Evolutionary conservation across 2,888 invertebrate species (phyloP), one percentile per base, ranked within the genome.

Genomic region (Melipona beecheii): DNA sequence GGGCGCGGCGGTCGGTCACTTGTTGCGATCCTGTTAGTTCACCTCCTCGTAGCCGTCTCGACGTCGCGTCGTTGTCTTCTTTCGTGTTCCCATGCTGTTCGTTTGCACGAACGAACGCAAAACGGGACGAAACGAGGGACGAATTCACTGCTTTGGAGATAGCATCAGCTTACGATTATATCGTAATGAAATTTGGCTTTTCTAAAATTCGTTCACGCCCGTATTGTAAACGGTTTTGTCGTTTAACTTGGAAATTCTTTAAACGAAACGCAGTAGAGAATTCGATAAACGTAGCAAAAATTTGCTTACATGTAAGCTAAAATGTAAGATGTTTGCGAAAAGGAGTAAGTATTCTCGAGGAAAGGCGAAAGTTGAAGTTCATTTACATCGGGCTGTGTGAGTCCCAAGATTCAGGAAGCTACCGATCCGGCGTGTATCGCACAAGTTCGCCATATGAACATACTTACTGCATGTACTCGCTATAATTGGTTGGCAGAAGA

Each of bases 11-110:
- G 88, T 90, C 90, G 91, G 92, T 93, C 92, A 93, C 93, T 93
- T 93, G 93, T 93, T 93, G 93, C 93, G 92, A 93, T 93, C 91
- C 93, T 93, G 93, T 92, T 92, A 92, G 90, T 93, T 93, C 93
- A 92, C 93, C 93, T 93, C 91, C 90, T 90, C 90, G 87, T 86
- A 87, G 81, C 83, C 86, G 86, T 79, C 84, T 89, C 88, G 64
- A 73, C 81, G 86, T 81, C 75, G 76, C 72, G 56, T 79, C 27
- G 24, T 69, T 50, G 56, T 72, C 76, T 83, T 79, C 81, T 72
- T 81, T 81, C 83, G 60, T 68, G 62, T 21, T 75, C 69, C 52
- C 66, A 64, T 80, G 65, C 64, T 64, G 66, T 58, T 76, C 71
- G 58, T 52, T 74, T 54, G 60, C 69, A 65, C 69, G 72, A 56